Evolutionary conservation across 2,113 vertebrate genomes (phyloP), one percentile per base, ranked within the genome.

Genomic region (Caranx melampygus): DNA sequence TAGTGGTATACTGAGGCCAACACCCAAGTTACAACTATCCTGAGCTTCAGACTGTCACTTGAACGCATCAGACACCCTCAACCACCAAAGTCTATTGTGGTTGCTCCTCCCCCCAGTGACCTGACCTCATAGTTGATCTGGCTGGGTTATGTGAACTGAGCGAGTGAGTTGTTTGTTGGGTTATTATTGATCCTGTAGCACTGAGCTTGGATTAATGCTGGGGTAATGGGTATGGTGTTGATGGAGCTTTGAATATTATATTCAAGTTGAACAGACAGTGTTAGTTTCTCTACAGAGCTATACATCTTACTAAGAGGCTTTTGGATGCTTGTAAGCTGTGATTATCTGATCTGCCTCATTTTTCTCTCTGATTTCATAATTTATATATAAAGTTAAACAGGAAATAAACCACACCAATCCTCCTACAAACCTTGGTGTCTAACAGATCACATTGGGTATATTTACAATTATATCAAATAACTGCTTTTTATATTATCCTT

Each of bases 141-240:
- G 33, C 44, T 69, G 57, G 34, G 37, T 70, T 44, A 71, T 66
- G 55, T 54, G 37, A 64, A 78, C 14, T 64, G 57, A 70, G 47
- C 8, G 2, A 35, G 45, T 1, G 0, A 63, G 63, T 34, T 75
- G 78, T 80, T 66, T 72, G 68, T 52, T 79, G 42, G 54, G 67
- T 81, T 64, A 54, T 78, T 81, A 89, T 88, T 72, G 84, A 91
- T 88, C 71, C 40, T 11, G 7, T 0, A 21, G 33, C 26, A 8
- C 66, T 79, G 74, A 82, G 80, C 61, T 65, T 59, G 75, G 80
- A 85, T 83, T 83, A 86, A 42, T 42, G 57, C 78, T 71, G 75
- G 26, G 68, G 75, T 78, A 75, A 73, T 70, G 82, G 78, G 5
- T 66, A 68, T 34, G 52, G 16, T 51, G 66, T 57, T 66, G 21